Base-by-base conservation (phyloP, 2,888 invertebrate genomes). In the Amphipyra berbera region DNA sequence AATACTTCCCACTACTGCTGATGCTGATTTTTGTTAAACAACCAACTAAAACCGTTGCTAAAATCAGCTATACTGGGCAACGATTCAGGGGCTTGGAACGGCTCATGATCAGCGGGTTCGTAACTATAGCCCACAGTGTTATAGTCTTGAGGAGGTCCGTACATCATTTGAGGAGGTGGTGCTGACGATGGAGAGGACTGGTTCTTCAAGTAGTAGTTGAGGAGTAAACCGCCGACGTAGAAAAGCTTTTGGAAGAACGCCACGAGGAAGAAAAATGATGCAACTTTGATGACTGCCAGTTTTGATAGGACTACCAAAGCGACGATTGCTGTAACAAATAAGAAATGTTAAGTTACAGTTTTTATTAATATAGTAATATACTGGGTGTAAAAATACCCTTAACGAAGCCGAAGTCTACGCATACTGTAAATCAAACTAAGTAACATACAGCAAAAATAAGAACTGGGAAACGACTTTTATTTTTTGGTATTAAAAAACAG, bases 81-180 rank as follows among this genome's bases (percentile, higher is more conserved):
- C 0, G 82, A 70, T 37, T 84, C 66, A 0, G 88, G 85, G 2
- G 81, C 68, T 44, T 81, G 71, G 40, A 85, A 81, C 0, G 82
- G 79, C 21, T 93, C 91, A 2, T 78, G 80, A 0, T 91, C 91
- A 0, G 92, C 88, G 0, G 91, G 87, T 0, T 92, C 93, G n/a
- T 94, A 94, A 55, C 87, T 93, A 72, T 94, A 94, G 1, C 94
- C 93, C 0, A 94, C 79, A 0, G 94, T 94, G 56, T 94, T 93
- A 59, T 94, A 94, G 6, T 91, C 91, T 6, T 87, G 82, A 0
- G 93, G 93, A 3, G 88, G 80, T 0, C 91, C 92, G 44, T 93
- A 93, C 46, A 83, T 79, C 14, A 78, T 69, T 9, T 84, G 82
- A 6, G 78, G 76, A n/a, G 66, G 71, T 44, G 81, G 0, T 2